Conservation (phyloP, 2,113 vertebrate species). For the Sander vitreus region DNA sequence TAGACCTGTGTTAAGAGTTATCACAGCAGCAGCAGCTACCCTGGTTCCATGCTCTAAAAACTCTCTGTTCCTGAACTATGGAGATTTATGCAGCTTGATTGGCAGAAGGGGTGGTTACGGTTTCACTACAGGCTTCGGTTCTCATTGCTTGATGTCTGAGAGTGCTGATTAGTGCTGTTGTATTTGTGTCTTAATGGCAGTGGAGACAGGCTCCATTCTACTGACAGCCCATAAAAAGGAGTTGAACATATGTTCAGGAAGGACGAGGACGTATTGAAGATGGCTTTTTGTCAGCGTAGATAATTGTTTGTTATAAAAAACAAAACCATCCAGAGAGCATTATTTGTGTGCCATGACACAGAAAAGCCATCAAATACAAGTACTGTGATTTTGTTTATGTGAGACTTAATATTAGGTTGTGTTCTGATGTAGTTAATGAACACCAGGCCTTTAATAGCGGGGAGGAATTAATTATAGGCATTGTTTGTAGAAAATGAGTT, state of each 20-base stretch:
- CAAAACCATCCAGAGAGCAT: constrained; percentile 32
- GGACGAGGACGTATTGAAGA: not conserved
- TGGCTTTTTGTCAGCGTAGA: constrained; percentile 25
- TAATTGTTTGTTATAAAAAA: constrained; percentile 51
- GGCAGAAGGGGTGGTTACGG: constrained; percentile 48
- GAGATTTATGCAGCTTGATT: constrained; percentile 43
- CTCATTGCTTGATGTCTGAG: constrained; percentile 57
- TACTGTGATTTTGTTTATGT: constrained; percentile 46
- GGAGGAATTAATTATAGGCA: constrained; percentile 36
- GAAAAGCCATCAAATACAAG: constrained; percentile 34
- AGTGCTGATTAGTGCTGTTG: constrained; percentile 60
- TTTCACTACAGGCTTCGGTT: constrained; percentile 48
- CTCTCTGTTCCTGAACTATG: constrained; percentile 26
- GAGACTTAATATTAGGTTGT: constrained; percentile 38
- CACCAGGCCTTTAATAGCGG: constrained; percentile 24
- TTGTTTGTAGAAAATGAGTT: constrained; percentile 17
- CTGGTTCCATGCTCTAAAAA: constrained; percentile 29
- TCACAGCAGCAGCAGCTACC: constrained; percentile 38
- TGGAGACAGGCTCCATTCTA: constrained; percentile 16
- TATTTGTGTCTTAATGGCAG: constrained; percentile 37
- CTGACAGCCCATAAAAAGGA: constrained; percentile 32
- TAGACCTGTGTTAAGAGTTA: constrained; percentile 52
- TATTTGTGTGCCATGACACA: constrained; percentile 29
- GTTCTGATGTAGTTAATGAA: constrained; percentile 40
- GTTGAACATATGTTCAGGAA: constrained; percentile 49